Evolutionary conservation across 2,113 vertebrate species (phyloP).

Genomic region (Heloderma charlesbogerti): DNA sequence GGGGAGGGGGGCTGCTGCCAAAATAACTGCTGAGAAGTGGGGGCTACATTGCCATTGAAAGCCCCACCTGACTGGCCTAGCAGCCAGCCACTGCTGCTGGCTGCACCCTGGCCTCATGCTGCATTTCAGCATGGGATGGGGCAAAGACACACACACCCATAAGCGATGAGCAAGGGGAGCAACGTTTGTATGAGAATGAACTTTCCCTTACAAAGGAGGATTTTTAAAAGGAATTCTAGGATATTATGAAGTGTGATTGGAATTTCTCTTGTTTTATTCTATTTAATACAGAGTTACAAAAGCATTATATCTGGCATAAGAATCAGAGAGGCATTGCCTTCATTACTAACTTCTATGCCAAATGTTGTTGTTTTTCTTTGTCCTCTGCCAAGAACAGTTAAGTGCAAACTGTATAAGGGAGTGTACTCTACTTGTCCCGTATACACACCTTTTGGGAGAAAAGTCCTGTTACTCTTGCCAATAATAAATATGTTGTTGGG

Average conservation of each 20-base stretch:
- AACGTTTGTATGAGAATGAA: not conserved
- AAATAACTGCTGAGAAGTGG: not conserved
- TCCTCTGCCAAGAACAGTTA: not conserved
- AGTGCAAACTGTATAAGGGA: not conserved
- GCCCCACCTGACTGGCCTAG: not conserved
- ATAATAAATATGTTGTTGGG: slow-evolving; percentile 9
- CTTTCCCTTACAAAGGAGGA: not conserved
- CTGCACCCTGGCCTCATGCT: not conserved
- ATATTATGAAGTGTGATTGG: not conserved
- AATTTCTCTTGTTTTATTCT: not conserved
- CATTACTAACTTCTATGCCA: not conserved
- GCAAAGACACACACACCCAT: not conserved
- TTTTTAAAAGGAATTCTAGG: not conserved
- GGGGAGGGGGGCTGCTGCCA: not conserved
- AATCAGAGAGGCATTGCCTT: not conserved
- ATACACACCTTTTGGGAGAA: not conserved
- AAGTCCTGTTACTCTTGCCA: slow-evolving; percentile 18
- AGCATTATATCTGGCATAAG: not conserved
- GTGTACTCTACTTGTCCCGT: not conserved
- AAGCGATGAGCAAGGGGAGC: not conserved
- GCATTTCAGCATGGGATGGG: too few relatives aligned
- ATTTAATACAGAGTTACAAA: not conserved
- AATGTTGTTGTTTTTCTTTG: not conserved
- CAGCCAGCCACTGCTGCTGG: not conserved
- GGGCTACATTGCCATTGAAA: too few relatives aligned